These are phyloP conservation scores for Lipotes vexillifer DNA, from an alignment of 2,113 vertebrate species.

Conservation along the genomic window DNA sequence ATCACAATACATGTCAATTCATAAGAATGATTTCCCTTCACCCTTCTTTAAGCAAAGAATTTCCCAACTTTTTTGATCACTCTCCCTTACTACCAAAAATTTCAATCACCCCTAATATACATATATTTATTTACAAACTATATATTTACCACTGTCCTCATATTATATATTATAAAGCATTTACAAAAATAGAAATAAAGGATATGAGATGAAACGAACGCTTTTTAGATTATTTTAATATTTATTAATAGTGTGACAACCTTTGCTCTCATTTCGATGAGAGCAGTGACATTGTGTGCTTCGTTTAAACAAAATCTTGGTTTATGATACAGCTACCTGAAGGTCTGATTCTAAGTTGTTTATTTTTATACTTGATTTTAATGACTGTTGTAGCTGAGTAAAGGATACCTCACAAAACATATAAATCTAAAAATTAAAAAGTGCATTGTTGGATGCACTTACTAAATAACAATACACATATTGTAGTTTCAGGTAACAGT, in stretches of 20 bases:
- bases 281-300: neutral
- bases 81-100: neutral
- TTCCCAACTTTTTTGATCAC: conserved; percentile 15
- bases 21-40: neutral
- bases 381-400: neutral
- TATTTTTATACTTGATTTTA: conserved; percentile 45
- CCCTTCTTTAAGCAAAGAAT: neutral
- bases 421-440: conserved; percentile 6
- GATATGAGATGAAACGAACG: neutral
- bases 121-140: neutral
- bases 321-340: conserved; percentile 1
- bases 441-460: neutral
- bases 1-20: neutral
- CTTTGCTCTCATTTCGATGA: conserved; percentile 1
- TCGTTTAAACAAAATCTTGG: conserved; percentile 25
- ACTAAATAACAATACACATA: neutral
- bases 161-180: neutral
- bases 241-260: neutral
- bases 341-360: conserved; percentile 12
- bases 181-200: conserved; percentile 2
- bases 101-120: neutral
- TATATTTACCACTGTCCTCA: neutral
- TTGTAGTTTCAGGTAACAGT: neutral
- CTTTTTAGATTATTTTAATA: neutral
- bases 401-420: neutral